Percentiles rank a stretch among this genome's conserved stretches.
Conservation (phyloP, 2,888 invertebrate genomes). For the Polymixis flavicincta region DNA sequence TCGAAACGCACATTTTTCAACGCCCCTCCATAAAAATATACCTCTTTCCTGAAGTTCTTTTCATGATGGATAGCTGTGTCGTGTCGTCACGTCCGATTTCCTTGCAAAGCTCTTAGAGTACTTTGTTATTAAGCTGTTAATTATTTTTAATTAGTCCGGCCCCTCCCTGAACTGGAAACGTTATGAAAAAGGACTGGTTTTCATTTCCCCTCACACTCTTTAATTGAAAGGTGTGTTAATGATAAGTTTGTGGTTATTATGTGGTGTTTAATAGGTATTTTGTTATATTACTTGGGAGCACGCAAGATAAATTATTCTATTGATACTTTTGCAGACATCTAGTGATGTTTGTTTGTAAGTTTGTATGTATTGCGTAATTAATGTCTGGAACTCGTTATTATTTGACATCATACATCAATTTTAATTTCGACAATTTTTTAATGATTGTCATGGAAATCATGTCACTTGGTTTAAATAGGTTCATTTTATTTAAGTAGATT, state of each 20-base stretch:
- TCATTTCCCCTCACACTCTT: constrained; percentile 3
- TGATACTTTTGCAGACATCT: neutral
- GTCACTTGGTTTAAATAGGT: too few relatives aligned
- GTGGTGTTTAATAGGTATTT: neutral
- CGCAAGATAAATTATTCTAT: neutral
- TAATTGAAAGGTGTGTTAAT: constrained; percentile 10
- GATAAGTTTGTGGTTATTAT: neutral
- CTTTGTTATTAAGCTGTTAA: constrained; percentile 38
- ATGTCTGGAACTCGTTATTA: too few relatives aligned
- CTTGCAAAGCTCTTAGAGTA: constrained; percentile 17
- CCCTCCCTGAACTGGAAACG: constrained; percentile 7
- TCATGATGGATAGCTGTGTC: constrained; percentile 14
- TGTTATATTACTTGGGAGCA: neutral
- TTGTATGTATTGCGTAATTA: too few relatives aligned
- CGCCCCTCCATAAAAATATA: neutral
- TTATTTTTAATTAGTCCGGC: constrained; percentile 40
- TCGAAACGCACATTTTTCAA: neutral
- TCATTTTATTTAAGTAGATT: too few relatives aligned
- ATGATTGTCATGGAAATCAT: too few relatives aligned
- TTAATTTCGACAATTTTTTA: too few relatives aligned
- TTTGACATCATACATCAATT: too few relatives aligned
- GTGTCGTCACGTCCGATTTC: constrained; percentile 33
- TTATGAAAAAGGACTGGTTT: constrained; percentile 16
- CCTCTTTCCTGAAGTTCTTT: neutral
- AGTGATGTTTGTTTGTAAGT: too few relatives aligned